A percentile compares a stretch with the other conserved stretches of the same genome.
phyloP scores from a whole-genome alignment of 2,888 invertebrate species.

The Sinotaia quadrata region DNA sequence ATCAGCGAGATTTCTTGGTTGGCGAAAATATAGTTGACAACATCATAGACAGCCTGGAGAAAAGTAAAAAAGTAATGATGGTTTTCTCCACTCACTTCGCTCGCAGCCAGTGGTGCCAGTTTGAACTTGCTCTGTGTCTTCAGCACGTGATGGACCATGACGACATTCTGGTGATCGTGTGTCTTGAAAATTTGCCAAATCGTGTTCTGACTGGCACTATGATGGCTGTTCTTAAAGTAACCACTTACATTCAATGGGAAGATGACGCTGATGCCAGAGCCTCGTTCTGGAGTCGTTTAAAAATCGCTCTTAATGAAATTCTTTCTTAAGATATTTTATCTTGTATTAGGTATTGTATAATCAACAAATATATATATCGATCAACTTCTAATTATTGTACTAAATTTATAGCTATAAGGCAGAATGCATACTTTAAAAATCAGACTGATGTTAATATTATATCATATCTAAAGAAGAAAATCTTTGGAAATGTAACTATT shows the following conservation, averaged over 20 bases:
- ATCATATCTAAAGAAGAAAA: no score
- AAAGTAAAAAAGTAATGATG: constrained; percentile 78
- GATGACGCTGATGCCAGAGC: neutral
- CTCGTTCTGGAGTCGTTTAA: neutral
- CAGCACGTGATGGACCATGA: constrained; percentile 24
- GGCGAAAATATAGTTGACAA: constrained; percentile 81
- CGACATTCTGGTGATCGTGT: constrained; percentile 76
- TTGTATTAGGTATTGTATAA: no score
- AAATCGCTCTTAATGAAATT: neutral
- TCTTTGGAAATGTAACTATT: no score
- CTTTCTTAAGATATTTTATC: neutral
- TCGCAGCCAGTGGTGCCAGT: constrained; percentile 48
- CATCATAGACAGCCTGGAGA: constrained; percentile 81
- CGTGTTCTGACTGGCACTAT: constrained; percentile 78
- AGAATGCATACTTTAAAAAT: no score
- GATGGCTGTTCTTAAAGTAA: constrained; percentile 80
- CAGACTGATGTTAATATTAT: no score
- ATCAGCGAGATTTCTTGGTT: constrained; percentile 82
- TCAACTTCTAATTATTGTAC: no score
- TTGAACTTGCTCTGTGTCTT: constrained; percentile 33
- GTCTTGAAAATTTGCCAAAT: constrained; percentile 79
- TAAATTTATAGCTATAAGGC: no score
- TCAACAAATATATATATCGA: no score
- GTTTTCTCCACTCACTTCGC: constrained; percentile 76
- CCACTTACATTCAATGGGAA: constrained; percentile 73